Conservation (phyloP, 2,797 vertebrate species). For the Poliocrania exsul region DNA sequence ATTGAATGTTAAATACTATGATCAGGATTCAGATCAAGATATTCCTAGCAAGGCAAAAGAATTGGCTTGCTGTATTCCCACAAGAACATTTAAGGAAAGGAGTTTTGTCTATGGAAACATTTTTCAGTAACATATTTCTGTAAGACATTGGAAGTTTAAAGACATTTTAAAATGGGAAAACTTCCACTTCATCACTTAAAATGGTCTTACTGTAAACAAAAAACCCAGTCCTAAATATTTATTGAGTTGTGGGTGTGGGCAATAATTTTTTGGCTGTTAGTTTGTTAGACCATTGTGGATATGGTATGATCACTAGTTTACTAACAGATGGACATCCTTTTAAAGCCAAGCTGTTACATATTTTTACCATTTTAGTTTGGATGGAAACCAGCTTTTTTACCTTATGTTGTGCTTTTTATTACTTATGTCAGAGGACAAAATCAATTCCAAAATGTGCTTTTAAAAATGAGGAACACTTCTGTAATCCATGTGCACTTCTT, state of each 20-base stretch:
- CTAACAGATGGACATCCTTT: conserved; percentile 29
- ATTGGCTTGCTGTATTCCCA: background rate
- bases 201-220: background rate
- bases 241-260: background rate
- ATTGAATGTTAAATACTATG: background rate
- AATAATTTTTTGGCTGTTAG: conserved; percentile 12
- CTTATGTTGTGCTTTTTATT: background rate
- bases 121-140: background rate
- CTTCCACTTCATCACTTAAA: background rate
- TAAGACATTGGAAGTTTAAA: background rate
- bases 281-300: conserved; percentile 3
- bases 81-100: background rate
- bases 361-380: conserved; percentile 22
- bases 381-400: conserved; percentile 15
- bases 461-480: background rate
- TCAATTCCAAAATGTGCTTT: background rate
- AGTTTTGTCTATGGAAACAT: background rate
- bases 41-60: background rate
- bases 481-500: background rate
- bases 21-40: background rate
- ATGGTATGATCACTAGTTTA: background rate
- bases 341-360: conserved; percentile 12
- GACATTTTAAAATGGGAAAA: background rate
- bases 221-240: background rate
- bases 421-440: conserved; percentile 4